Evolutionary conservation across 2,797 vertebrate species (phyloP), one percentile per base, ranked within the genome.

Genomic region (Brotula barbata): DNA sequence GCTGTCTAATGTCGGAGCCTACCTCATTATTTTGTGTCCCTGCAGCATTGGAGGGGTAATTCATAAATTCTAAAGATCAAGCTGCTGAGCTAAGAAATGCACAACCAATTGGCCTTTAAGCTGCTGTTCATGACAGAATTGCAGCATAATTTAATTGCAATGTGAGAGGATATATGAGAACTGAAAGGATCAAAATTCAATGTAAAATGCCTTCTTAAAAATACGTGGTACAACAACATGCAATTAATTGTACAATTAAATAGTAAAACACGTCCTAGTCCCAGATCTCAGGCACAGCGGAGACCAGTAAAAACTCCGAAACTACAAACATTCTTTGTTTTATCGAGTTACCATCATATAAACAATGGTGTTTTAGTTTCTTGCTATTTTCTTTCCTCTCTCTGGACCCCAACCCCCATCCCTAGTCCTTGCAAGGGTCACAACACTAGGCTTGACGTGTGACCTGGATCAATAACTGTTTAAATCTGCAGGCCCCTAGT

Each of bases 401-500:
- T 51, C 55, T 58, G 42, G 13, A 49, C 68, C 74, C 78, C 79
- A 71, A 65, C 81, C 88, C 85, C 83, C 84, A 76, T 66, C 53
- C 71, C 43, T 31, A 73, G 54, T 68, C 58, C 73, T 31, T 50
- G 66, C 57, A 72, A 81, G 84, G 89, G 89, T 90, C 88, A 86
- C 70, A 76, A 45, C 77, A 83, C 87, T 78, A 73, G 82, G 83
- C 80, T 85, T 88, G 86, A 86, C 70, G 82, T 87, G 82, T 90
- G 90, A 92, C 89, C 86, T 78, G 85, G 88, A 92, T 92, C 90
- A 89, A 92, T 92, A 91, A 87, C 88, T 89, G 89, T 91, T 92
- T 91, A 91, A 91, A 92, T 86, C 84, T 68, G 81, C 73, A 67
- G 73, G 77, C 75, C 86, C 86, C 86, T 71, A 47, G 77, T 87